Base-by-base conservation (phyloP, 2,113 vertebrate species). In the Lepidothrix coronata region DNA sequence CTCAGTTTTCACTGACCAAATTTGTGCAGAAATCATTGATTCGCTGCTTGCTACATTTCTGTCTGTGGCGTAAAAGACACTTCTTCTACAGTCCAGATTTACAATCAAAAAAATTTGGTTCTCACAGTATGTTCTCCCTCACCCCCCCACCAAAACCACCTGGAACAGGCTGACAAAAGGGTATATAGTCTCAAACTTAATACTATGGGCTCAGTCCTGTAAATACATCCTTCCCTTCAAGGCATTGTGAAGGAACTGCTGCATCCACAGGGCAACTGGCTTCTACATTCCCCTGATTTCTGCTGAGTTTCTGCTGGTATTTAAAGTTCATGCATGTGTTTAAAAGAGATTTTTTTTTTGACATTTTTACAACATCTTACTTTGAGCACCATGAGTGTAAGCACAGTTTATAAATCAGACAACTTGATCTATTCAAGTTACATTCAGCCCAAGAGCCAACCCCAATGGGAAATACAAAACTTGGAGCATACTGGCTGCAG, bases 1-100 rank as follows among this genome's bases (percentile, higher is more conserved):
- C 9, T 31, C 0, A 0, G 2, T 54, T 73, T 16, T 57, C 28
- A 52, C 7, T 30, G 16, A 33, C 5, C 27, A 74, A 0, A 11
- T 37, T 58, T 54, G 31, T 81, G 24, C 46, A 62, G 5, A 30
- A 44, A 25, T 31, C 33, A 39, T 11, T 48, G 21, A 68, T 41
- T 54, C 2, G 4, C 23, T 75, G 10, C 9, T 74, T 41, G 24
- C 14, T 15, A 1, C 33, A 24, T 33, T 83, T 84, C n/a, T 49
- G 1, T 18, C 43, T 63, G 14, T 54, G 44, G 4, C 3, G 0
- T 9, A 68, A 43, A 77, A 93, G 25, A 7, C n/a, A 31, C 3
- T 85, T 80, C 17, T 72, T 65, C 30, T 30, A 66, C 68, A 76
- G 22, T 13, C 10, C 13, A 37, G 15, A 58, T 27, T 46, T 89